Evolutionary conservation across 2,888 invertebrate genomes (phyloP).

Genomic region (Hemicrepidius hirtus): DNA sequence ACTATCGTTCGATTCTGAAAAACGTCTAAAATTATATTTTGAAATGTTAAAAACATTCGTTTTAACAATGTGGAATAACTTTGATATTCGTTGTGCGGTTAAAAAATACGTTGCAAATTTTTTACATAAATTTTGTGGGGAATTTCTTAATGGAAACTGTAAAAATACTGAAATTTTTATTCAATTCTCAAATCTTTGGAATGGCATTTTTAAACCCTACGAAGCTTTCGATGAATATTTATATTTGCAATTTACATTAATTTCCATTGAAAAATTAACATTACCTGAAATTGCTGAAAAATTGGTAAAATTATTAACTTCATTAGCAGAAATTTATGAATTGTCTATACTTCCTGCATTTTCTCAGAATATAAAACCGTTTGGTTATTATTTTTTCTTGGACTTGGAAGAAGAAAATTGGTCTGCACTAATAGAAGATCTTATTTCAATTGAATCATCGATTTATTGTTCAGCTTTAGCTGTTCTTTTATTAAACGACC

Average conservation of each 20-base stretch:
- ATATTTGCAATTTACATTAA: slow-evolving; percentile 33
- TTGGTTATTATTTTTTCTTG: slow-evolving; percentile 22
- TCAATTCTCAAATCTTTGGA: slow-evolving; percentile 35
- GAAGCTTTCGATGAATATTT: slow-evolving; percentile 35
- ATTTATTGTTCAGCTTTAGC: slow-evolving; percentile 21
- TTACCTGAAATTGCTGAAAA: slow-evolving; percentile 1
- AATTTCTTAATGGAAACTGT: slow-evolving; percentile 17
- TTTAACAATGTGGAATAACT: not conserved
- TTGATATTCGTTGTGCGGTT: not conserved
- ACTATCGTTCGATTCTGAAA: slow-evolving; percentile 23
- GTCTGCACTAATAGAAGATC: slow-evolving; percentile 21
- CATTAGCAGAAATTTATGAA: slow-evolving; percentile 18
- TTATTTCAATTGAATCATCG: not conserved
- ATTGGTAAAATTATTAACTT: slow-evolving; percentile 19
- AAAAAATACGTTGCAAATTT: not conserved
- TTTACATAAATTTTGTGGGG: slow-evolving; percentile 36
- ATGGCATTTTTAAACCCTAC: slow-evolving; percentile 25
- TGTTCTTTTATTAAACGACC: slow-evolving; percentile 32
- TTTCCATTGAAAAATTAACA: slow-evolving; percentile 15
- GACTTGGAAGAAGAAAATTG: not conserved
- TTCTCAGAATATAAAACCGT: slow-evolving; percentile 24
- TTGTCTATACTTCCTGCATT: slow-evolving; percentile 16
- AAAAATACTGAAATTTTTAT: slow-evolving; percentile 12
- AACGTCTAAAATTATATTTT: slow-evolving; percentile 31
- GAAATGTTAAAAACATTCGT: slow-evolving; percentile 22